Evolutionary conservation across 2,888 invertebrate genomes (phyloP), one percentile per base, ranked within the genome.

Genomic region (Iselma pallidipennis): DNA sequence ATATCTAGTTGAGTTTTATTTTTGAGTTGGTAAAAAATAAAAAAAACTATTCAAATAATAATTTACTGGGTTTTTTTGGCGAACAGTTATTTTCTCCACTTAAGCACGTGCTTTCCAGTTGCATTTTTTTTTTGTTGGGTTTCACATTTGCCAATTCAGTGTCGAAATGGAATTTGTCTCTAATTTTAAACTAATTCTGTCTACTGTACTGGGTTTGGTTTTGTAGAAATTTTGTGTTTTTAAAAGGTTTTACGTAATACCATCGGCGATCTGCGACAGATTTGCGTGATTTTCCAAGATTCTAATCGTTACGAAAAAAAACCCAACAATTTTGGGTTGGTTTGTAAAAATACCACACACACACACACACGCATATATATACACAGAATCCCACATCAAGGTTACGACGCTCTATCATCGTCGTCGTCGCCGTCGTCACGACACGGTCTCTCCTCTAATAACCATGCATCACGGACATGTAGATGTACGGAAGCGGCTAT

Each of bases 1-100:
- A 61, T 56, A 57, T 53, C 49, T 28, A 37, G 14, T 53, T 55
- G 16, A 50, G 37, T 50, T 42, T 28, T 54, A 25, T 54, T 33
- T 31, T 53, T 19, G 21, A 14, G 49, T 54, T 59, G 49, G 42
- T 49, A 55, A 45, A 52, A 57, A 23, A 16, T 56, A 37, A 48
- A 49, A 5, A 54, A 45, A 37, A 6, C 2, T 29, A 29, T 29
- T 29, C 3, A 42, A 45, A 5, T 55, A 19, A 53, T 48, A 42
- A 57, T 51, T 29, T 9, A 9, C 2, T 29, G n/a, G n/a, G 2
- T 33, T 29, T 16, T 37, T 19, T 42, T 19, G 42, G 19, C 42
- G 21, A 42, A 9, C 21, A n/a, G n/a, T 42, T 42, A 42, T 42
- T 10, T 16, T 19, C 21, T 42, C 42, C 21, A 42, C 3, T 14